Conservation (phyloP, 37 sponge, comb jelly and placozoan species). For the Aphrocallistes beatrix region DNA sequence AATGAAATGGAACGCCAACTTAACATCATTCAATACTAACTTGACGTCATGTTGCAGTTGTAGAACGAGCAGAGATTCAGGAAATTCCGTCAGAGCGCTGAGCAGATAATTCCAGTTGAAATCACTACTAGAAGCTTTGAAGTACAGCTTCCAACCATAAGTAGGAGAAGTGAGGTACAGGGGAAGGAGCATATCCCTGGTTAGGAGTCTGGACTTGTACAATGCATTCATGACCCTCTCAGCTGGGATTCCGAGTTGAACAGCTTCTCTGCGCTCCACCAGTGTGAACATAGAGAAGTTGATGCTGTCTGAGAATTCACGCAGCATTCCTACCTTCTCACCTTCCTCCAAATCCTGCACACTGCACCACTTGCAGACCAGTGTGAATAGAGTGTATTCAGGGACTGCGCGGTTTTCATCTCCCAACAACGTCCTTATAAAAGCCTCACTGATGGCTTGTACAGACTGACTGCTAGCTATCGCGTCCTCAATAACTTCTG, state of each 20-base stretch:
- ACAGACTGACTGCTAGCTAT: background rate
- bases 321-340: conserved; percentile 25
- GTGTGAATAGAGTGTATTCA: conserved; percentile 41
- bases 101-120: conserved; percentile 39
- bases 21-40: no score
- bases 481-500: background rate
- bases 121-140: background rate
- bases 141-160: conserved; percentile 45
- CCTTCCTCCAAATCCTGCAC: conserved; percentile 21
- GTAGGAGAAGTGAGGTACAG: conserved; percentile 37
- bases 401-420: conserved; percentile 22
- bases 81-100: conserved; percentile 27
- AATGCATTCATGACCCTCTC: conserved; percentile 47
- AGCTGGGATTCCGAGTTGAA: conserved; percentile 46
- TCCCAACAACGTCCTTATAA: conserved; percentile 28
- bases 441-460: conserved; percentile 29
- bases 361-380: conserved; percentile 46
- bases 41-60: conserved; percentile 32
- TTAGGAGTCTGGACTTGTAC: conserved; percentile 44
- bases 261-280: conserved; percentile 36
- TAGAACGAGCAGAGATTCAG: conserved; percentile 36
- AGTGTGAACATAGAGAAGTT: conserved; percentile 55
- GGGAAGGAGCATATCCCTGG: conserved; percentile 24
- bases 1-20: background rate
- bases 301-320: conserved; percentile 34